These are phyloP conservation scores for Ophioninae sp. DNA, from an alignment of 2,888 invertebrate genomes.

Conservation along the genomic window DNA sequence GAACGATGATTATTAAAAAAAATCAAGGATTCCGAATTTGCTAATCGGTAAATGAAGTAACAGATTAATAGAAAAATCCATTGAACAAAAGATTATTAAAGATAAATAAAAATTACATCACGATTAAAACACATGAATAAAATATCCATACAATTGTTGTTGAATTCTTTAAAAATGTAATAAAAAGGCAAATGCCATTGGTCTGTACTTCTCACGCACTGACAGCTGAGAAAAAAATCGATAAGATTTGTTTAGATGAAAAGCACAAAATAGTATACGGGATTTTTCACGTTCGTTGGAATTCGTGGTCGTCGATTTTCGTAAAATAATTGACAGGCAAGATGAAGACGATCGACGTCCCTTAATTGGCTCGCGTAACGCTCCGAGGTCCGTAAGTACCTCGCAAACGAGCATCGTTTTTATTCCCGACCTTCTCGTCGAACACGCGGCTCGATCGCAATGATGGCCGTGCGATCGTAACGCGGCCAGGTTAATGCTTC, in stretches of 20 bases:
- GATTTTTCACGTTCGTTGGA: not conserved
- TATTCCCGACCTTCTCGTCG: not conserved
- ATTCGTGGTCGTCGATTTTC: not conserved
- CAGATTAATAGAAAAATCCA: too few relatives aligned
- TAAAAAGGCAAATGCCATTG: too few relatives aligned
- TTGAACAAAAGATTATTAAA: too few relatives aligned
- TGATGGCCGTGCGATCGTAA: conserved; percentile 52
- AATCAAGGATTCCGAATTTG: too few relatives aligned
- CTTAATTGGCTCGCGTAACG: conserved; percentile 49
- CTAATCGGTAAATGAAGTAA: too few relatives aligned
- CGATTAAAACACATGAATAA: too few relatives aligned
- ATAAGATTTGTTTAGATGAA: not conserved
- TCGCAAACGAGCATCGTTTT: conserved; percentile 17
- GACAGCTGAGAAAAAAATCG: conserved; percentile 5
- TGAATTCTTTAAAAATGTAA: too few relatives aligned
- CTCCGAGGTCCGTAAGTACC: conserved; percentile 23
- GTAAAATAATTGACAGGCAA: not conserved
- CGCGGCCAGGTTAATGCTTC: conserved; percentile 59
- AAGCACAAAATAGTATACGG: too few relatives aligned
- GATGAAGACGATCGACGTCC: conserved; percentile 5
- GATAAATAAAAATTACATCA: too few relatives aligned
- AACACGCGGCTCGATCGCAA: not conserved
- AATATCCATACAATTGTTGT: too few relatives aligned
- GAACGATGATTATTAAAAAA: too few relatives aligned
- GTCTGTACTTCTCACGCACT: not conserved